A percentile compares a stretch with the other conserved stretches of the same genome.
phyloP scores from a whole-genome alignment of 1,140 invertebrate genomes.

The Cheumatopsyche charites region DNA sequence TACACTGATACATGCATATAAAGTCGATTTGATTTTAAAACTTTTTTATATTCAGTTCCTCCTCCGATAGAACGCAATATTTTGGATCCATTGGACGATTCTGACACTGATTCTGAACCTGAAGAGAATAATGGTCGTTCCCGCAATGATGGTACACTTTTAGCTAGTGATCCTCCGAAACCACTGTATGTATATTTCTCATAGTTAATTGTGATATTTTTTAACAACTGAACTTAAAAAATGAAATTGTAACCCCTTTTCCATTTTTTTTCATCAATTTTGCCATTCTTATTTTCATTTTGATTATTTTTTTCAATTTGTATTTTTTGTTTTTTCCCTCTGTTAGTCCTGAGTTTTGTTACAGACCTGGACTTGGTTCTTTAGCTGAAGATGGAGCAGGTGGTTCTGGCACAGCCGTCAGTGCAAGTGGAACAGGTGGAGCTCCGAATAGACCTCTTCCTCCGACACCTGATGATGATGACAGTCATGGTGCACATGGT shows the following conservation, averaged over 20 bases:
- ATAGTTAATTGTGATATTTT: background rate
- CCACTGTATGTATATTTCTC: conserved; percentile 72
- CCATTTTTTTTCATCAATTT: too few species aligned
- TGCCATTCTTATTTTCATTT: conserved; percentile 46
- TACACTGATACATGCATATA: background rate
- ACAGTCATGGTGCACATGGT: conserved; percentile 67
- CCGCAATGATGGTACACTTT: conserved; percentile 89
- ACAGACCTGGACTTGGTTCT: conserved; percentile 74
- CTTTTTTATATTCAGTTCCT: conserved; percentile 51
- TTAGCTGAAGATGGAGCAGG: conserved; percentile 58
- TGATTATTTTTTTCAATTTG: conserved; percentile 45
- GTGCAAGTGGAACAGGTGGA: conserved; percentile 64
- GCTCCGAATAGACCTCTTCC: conserved; percentile 90
- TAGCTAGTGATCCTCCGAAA: conserved; percentile 95
- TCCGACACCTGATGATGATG: conserved; percentile 91
- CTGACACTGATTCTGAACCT: conserved; percentile 70
- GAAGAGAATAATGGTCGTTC: conserved; percentile 70
- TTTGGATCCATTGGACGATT: conserved; percentile 67
- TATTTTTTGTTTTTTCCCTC: conserved; percentile 52
- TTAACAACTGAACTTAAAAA: background rate
- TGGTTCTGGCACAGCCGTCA: conserved; percentile 46
- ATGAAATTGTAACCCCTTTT: background rate
- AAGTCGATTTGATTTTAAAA: conserved; percentile 2
- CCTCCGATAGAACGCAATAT: conserved; percentile 57
- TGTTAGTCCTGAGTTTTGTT: conserved; percentile 83